Evolutionary conservation across 1,140 invertebrate species (phyloP).

Genomic region (Ceratosolen solmsi): DNA sequence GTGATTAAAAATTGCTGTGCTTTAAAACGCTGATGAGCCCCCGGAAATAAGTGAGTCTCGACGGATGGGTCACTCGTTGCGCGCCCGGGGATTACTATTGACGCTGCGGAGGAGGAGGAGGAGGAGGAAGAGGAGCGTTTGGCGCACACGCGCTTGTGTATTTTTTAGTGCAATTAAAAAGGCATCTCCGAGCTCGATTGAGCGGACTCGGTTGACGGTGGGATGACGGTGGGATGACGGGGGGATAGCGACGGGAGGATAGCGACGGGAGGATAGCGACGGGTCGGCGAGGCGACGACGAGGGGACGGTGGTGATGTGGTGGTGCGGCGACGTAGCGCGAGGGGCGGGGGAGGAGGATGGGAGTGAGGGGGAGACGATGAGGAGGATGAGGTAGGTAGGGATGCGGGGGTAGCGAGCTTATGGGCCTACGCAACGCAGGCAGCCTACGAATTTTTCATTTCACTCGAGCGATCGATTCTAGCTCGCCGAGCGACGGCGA

Average conservation of each 20-base stretch:
- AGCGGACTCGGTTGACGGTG: background rate
- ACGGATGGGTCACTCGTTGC: conserved; percentile 36
- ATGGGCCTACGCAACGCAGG: too few relatives aligned
- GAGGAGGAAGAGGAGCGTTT: background rate
- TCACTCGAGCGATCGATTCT: background rate
- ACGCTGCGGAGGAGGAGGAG: background rate
- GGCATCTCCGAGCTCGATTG: conserved; percentile 34
- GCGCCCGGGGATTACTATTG: background rate
- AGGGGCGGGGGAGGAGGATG: too few relatives aligned
- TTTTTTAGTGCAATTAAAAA: conserved; percentile 49
- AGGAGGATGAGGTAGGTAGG: too few relatives aligned
- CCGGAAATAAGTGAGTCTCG: background rate
- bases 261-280: too few relatives aligned
- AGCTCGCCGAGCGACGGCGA: background rate
- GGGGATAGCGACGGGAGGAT: too few relatives aligned
- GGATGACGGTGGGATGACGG: too few relatives aligned
- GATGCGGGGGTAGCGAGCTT: too few relatives aligned
- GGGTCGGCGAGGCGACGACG: too few relatives aligned
- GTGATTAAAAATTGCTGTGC: conserved; percentile 65
- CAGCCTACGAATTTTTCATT: conserved; percentile 13
- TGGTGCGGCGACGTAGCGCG: too few relatives aligned
- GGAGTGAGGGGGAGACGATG: too few relatives aligned
- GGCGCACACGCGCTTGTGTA: background rate
- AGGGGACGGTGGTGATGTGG: too few relatives aligned
- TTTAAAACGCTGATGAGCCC: conserved; percentile 58